These are phyloP conservation scores for Rissa tridactyla DNA, from an alignment of 2,113 vertebrate genomes.

Conservation along the genomic window DNA sequence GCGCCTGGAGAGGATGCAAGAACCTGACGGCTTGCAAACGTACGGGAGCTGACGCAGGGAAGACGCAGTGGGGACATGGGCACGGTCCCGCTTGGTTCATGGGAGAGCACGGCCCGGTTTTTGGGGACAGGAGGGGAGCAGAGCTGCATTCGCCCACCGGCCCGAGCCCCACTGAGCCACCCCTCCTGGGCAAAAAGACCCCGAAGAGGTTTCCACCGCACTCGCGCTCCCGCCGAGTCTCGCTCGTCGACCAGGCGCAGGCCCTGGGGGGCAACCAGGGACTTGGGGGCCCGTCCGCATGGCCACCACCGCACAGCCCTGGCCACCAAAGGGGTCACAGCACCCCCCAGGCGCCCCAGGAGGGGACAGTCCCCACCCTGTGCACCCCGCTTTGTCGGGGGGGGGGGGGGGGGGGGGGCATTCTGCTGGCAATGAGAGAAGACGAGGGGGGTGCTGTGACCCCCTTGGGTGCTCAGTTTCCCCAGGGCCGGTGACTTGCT, in stretches of 20 bases:
- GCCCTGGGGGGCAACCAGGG: not conserved
- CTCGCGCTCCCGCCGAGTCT: rapidly evolving
- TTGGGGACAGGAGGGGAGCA: not conserved
- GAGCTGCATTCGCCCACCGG: rapidly evolving
- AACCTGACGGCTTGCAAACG: not conserved
- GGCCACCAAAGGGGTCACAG: not conserved
- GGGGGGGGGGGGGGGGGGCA: rapidly evolving
- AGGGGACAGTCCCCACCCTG: not conserved
- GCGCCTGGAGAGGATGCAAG: not conserved
- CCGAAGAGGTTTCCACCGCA: rapidly evolving
- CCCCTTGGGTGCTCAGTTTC: not conserved
- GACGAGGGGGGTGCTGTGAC: too few relatives aligned
- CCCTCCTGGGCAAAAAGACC: rapidly evolving
- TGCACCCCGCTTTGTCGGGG: not conserved
- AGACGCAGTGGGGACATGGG: rapidly evolving
- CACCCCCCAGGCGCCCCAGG: too few relatives aligned
- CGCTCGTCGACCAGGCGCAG: rapidly evolving
- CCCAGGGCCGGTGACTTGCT: rapidly evolving
- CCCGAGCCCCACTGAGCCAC: rapidly evolving
- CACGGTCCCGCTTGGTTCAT: rapidly evolving
- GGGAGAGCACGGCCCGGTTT: rapidly evolving
- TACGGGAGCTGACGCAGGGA: not conserved
- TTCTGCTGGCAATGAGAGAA: not conserved
- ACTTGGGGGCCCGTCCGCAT: too few relatives aligned
- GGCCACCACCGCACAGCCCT: not conserved